These are phyloP conservation scores for Lutjanus argentimaculatus DNA, from an alignment of 2,797 vertebrate genomes.

Conservation along the genomic window DNA sequence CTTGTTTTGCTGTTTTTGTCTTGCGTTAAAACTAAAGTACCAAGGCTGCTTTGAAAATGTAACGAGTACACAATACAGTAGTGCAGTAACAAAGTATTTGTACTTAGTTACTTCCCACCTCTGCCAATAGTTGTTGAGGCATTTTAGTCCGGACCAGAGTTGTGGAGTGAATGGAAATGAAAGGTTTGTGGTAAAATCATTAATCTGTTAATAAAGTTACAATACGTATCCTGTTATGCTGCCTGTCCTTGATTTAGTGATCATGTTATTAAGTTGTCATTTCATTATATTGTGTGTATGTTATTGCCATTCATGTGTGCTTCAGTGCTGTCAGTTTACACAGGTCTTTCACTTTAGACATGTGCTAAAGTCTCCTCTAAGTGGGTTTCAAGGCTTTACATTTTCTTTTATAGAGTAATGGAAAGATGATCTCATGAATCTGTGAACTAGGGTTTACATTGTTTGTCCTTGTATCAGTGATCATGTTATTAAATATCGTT, in stretches of 20 bases:
- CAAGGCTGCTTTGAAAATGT: too few relatives aligned
- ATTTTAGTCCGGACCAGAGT: not conserved
- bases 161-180: constrained; percentile 1
- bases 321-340: constrained; percentile 29
- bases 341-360: constrained; percentile 47
- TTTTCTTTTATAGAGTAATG: too few relatives aligned
- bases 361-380: constrained; percentile 36
- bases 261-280: not conserved
- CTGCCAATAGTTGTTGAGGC: not conserved
- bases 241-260: constrained; percentile 1
- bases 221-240: not conserved
- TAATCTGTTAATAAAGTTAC: constrained; percentile 1
- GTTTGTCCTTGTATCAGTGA: constrained; percentile 1
- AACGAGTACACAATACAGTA: too few relatives aligned
- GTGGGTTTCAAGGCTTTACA: constrained; percentile 45
- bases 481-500: not conserved
- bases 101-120: too few relatives aligned
- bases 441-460: not conserved
- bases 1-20: too few relatives aligned
- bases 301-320: constrained; percentile 11
- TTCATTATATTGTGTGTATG: not conserved
- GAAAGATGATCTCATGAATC: too few relatives aligned
- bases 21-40: too few relatives aligned
- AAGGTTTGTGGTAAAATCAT: not conserved
- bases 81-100: too few relatives aligned